Evolutionary conservation across 2,888 invertebrate genomes (phyloP), one percentile per base, ranked within the genome.

Genomic region (Beris chalybata): DNA sequence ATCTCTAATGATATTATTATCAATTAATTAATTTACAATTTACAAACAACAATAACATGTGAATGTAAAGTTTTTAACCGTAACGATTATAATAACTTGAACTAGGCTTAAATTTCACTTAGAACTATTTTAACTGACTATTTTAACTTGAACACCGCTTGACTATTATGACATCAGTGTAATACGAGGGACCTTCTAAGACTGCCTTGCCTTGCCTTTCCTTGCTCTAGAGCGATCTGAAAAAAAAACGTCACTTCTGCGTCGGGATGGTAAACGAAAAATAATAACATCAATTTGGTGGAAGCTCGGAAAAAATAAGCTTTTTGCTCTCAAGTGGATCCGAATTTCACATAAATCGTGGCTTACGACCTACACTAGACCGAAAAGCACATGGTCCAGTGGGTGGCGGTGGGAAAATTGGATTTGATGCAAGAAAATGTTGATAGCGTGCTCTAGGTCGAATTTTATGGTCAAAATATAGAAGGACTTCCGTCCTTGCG

Each of bases 161-260:
- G 6, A 12, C 29, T 29, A 52, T 38, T 12, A 50, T 45, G 43
- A 61, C 61, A 50, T 61, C 50, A 61, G 43, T 38, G 31, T 38
- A 11, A 50, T 22, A 61, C 61, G 43, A 61, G 32, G 32, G 61
- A 52, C 52, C 38, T 43, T 38, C 22, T 43, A 15, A 50, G 52
- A 61, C 61, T 61, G 47, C 29, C 38, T 22, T 31, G 12, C 11
- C 22, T 61, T 38, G 61, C 50, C 22, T 12, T 52, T 52, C 22
- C 22, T 50, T 22, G 3, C 12, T 48, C 31, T 43, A 52, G 22
- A 61, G 50, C 61, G 38, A 45, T 61, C 11, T 11, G 50, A 38
- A 45, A 52, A 50, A 50, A 61, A 61, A 52, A 52, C 61, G 52
- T 61, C 61, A 61, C 38, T 50, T 15, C 50, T 52, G 61, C 59